These are phyloP conservation scores for Musca domestica DNA, from an alignment of 1,140 invertebrate genomes.

Conservation along the genomic window DNA sequence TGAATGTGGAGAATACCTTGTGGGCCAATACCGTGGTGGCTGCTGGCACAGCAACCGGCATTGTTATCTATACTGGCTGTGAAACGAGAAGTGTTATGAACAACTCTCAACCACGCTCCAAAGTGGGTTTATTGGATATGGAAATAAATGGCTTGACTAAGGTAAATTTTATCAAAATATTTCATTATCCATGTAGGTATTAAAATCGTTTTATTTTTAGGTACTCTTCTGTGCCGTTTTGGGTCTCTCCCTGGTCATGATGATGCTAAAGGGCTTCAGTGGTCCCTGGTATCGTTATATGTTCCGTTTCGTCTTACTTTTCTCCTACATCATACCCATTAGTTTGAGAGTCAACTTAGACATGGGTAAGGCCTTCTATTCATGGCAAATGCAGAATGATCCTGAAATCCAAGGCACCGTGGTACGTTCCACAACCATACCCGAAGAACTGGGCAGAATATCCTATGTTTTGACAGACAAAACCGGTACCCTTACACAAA, in stretches of 20 bases:
- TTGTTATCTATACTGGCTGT: conserved; percentile 93
- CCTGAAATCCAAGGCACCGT: conserved; percentile 90
- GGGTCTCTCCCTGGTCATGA: conserved; percentile 89
- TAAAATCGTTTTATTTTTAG: conserved; percentile 47
- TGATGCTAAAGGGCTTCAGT: conserved; percentile 90
- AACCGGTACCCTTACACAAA: conserved; percentile 97
- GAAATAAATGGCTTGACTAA: conserved; percentile 96
- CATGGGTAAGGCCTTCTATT: conserved; percentile 96
- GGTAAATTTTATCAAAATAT: conserved; percentile 49
- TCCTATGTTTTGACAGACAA: conserved; percentile 96
- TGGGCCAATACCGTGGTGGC: conserved; percentile 99
- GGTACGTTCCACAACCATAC: conserved; percentile 98
- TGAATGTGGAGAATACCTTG: conserved; percentile 95
- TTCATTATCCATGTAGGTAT: not conserved
- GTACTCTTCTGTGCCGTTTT: conserved; percentile 91
- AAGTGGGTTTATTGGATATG: conserved; percentile 91
- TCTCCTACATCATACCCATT: conserved; percentile 99
- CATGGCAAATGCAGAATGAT: conserved; percentile 94
- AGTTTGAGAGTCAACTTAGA: conserved; percentile 97
- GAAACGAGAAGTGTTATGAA: conserved; percentile 99
- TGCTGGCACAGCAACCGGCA: conserved; percentile 90
- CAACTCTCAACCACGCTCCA: conserved; percentile 90
- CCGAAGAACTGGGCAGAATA: conserved; percentile 96
- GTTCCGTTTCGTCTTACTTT: conserved; percentile 94
- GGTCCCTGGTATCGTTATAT: conserved; percentile 97